phyloP scores from a whole-genome alignment of 2,113 vertebrate species.

The Hydropotes inermis region DNA sequence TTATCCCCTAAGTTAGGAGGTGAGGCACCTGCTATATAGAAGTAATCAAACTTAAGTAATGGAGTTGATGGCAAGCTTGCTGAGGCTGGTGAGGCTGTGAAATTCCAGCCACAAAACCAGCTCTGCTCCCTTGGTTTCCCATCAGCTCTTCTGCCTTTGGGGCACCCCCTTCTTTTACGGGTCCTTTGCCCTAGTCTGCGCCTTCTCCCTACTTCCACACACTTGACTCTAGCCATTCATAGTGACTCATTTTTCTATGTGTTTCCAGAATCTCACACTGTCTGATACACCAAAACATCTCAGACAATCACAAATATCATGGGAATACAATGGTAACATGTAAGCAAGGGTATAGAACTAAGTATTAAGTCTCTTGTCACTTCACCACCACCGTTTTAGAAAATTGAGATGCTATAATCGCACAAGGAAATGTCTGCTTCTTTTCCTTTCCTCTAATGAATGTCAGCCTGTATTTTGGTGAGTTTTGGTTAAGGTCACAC shows the following conservation, averaged over 20 bases:
- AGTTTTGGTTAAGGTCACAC: background rate
- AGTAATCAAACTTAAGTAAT: background rate
- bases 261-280: background rate
- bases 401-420: background rate
- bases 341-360: rapidly evolving
- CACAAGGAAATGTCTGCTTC: background rate
- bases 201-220: rapidly evolving
- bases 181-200: rapidly evolving
- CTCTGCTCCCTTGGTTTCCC: background rate
- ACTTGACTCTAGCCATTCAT: background rate
- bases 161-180: rapidly evolving
- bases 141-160: too few relatives aligned
- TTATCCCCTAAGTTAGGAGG: too few relatives aligned
- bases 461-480: background rate
- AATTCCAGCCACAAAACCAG: background rate
- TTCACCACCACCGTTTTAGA: background rate
- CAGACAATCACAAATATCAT: background rate
- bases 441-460: background rate
- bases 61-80: background rate
- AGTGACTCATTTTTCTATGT: background rate
- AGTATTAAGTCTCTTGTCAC: background rate
- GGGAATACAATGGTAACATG: rapidly evolving
- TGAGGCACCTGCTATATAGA: rapidly evolving
- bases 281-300: background rate
- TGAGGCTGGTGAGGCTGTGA: background rate